Base-by-base conservation (phyloP, 2,113 vertebrate genomes). In the Calyptomena viridis region DNA sequence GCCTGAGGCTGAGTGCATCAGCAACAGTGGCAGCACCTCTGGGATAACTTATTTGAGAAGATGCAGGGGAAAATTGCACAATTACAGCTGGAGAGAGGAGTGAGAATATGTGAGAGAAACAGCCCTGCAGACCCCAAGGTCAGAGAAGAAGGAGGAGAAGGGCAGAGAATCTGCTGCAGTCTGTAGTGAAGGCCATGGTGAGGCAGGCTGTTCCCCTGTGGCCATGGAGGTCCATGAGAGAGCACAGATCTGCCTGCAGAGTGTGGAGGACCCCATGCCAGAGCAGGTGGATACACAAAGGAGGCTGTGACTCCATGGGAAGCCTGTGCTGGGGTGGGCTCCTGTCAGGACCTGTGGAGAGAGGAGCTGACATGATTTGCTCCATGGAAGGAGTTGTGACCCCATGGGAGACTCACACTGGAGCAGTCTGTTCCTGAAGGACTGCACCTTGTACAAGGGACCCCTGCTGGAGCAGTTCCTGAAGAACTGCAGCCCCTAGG, bases 371-470 rank as follows among this genome's bases (percentile, higher is more conserved):
- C 23, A 31, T 37, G 13, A 3, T 44, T 81, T 82, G 15, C 39
- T n/a, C n/a, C n/a, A n/a, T n/a, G 16, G 16, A 39, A 75, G 37
- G 53, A n/a, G 17, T n/a, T 52, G 23, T 59, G 52, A 39, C 5
- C 6, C 2, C 19, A 23, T 40, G 30, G 11, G 9, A 16, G 67
- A 25, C 20, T 59, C 53, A 47, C 0, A 0, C 8, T 39, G 24
- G 13, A 68, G 39, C 6, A 60, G 21, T 24, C 53, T 89, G 23
- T 46, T 59, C 62, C 67, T 68, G 46, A 82, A 74, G 46, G 52
- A 39, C n/a, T 68, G 24, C 46, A 53, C 39, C 28, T 28, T 1
- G 1, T 46, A 46, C 20, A 53, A 59, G 14, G 50, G 21, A 80
- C 18, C 9, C 67, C 44, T 1, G 0, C 31, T 81, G 50, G 50